Conservation (phyloP, 2,797 vertebrate species). For the Hydrolagus colliei region DNA sequence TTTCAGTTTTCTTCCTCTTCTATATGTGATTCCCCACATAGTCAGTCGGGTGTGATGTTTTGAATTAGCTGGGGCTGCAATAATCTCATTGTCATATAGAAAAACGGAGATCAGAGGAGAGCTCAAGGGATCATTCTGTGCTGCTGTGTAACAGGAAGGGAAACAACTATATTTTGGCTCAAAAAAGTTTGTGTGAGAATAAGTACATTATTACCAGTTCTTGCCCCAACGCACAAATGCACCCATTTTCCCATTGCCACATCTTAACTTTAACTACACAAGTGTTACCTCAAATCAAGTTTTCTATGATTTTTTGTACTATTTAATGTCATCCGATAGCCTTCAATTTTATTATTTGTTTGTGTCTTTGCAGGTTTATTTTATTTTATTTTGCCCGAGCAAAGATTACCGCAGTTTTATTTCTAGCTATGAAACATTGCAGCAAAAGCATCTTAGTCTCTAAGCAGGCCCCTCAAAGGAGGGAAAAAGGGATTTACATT, state of each 20-base stretch:
- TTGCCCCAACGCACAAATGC: not conserved
- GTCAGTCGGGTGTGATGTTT: too few relatives aligned
- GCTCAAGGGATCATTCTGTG: not conserved
- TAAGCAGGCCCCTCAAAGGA: not conserved
- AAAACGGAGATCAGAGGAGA: too few relatives aligned
- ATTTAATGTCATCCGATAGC: not conserved
- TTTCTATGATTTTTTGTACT: not conserved
- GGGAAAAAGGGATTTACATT: not conserved
- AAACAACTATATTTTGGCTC: not conserved
- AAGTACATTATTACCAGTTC: not conserved
- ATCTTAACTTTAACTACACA: slow-evolving; percentile 9
- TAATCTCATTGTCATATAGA: too few relatives aligned
- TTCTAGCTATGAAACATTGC: not conserved
- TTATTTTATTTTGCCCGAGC: not conserved
- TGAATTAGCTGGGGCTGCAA: too few relatives aligned
- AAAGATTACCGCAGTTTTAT: not conserved
- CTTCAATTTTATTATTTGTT: slow-evolving; percentile 2
- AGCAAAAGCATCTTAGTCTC: slow-evolving; percentile 1
- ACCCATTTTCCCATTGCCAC: not conserved
- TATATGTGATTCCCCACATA: too few relatives aligned
- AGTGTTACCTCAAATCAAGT: slow-evolving; percentile 16
- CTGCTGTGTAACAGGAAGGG: not conserved
- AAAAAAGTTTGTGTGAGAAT: not conserved
- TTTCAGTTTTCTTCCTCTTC: not conserved
- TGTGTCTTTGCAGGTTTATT: not conserved